A percentile compares a stretch with the other conserved stretches of the same genome.
phyloP scores from a whole-genome alignment of 2,113 vertebrate species.

The Campylomormyrus numenius region DNA sequence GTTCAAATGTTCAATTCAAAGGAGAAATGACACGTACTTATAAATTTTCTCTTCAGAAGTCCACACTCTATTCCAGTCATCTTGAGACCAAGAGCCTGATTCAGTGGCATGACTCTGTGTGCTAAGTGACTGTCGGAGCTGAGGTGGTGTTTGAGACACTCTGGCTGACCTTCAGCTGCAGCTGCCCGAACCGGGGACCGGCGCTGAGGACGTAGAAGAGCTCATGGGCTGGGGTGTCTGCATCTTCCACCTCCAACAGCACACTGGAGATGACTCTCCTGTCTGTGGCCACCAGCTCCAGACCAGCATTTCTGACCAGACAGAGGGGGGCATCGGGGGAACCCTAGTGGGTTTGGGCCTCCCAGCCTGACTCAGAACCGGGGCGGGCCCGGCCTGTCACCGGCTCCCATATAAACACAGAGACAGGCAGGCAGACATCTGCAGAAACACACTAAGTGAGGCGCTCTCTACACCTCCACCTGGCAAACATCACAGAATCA shows the following conservation, averaged over 20 bases:
- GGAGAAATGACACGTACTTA: neutral
- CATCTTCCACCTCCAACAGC: slow-evolving; percentile 52
- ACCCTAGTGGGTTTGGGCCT: slow-evolving; percentile 20
- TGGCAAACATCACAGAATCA: slow-evolving; percentile 22
- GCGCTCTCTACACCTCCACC: slow-evolving; percentile 31
- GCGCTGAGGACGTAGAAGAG: slow-evolving; percentile 43
- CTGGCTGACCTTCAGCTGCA: slow-evolving; percentile 51
- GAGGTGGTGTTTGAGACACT: neutral
- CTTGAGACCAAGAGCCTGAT: neutral
- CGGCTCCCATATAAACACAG: slow-evolving; percentile 43
- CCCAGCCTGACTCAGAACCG: slow-evolving; percentile 46
- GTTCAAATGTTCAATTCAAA: neutral
- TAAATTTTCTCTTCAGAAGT: neutral
- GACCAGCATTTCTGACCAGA: slow-evolving; percentile 43
- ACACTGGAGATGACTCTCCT: slow-evolving; percentile 60
- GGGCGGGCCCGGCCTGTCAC: slow-evolving; percentile 41
- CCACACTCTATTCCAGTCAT: neutral
- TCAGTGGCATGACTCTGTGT: neutral
- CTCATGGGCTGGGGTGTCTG: slow-evolving; percentile 41
- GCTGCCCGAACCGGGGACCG: slow-evolving; percentile 45
- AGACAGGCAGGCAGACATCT: slow-evolving; percentile 44
- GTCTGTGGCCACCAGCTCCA: slow-evolving; percentile 49
- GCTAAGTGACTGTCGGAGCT: neutral
- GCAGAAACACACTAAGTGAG: slow-evolving; percentile 59
- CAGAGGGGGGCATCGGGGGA: slow-evolving; percentile 22